Percentiles rank a stretch among this genome's conserved stretches.
Conservation (phyloP, 2,113 vertebrate species). For the Columbina picui region DNA sequence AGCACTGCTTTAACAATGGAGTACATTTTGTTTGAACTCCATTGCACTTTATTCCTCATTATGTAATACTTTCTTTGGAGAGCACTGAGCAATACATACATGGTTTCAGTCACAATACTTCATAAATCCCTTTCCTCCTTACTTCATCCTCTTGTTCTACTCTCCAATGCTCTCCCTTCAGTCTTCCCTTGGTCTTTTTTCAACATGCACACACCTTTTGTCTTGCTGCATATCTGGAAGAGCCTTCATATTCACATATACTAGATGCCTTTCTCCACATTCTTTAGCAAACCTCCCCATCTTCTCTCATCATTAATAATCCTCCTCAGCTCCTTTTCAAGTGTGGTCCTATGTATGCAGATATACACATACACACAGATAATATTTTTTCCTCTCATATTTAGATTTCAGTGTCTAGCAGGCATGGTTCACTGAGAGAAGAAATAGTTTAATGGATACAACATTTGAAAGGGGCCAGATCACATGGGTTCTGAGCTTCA, state of each 20-base stretch:
- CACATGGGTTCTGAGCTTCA: neutral
- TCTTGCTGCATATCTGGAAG: neutral
- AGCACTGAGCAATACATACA: neutral
- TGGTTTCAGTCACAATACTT: neutral
- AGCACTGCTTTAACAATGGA: neutral
- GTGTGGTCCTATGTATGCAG: neutral
- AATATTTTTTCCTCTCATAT: neutral
- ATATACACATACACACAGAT: neutral
- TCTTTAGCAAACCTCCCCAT: neutral
- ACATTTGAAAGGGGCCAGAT: neutral
- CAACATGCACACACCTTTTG: neutral
- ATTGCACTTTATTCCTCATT: neutral
- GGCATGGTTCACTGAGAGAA: neutral
- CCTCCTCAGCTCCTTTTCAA: neutral
- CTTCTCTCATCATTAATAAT: neutral
- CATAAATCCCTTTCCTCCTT: neutral
- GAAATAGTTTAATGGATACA: neutral
- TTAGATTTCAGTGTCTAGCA: neutral
- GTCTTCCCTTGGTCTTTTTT: neutral
- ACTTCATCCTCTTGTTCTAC: neutral
- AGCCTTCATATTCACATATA: neutral
- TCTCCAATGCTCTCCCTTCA: neutral
- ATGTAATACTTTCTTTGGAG: neutral
- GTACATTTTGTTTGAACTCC: neutral
- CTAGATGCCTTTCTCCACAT: neutral